A percentile compares a stretch with the other conserved stretches of the same genome.
Conservation (phyloP, 2,888 invertebrate species). For the Zygogramma bicolorata region DNA sequence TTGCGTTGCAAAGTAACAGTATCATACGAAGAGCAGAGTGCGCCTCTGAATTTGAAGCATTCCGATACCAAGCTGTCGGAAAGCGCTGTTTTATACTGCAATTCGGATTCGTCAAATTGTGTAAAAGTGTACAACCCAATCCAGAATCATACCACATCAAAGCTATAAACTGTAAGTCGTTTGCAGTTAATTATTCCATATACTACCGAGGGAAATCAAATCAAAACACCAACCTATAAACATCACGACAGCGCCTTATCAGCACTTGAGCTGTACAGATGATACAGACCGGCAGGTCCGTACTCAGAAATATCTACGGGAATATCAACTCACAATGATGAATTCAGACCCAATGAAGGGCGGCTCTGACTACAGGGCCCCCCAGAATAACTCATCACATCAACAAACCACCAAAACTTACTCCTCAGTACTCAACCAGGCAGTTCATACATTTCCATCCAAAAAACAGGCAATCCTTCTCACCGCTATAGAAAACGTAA, state of each 20-base stretch:
- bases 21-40: conserved; percentile 6
- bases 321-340: neutral
- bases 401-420: neutral
- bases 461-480: neutral
- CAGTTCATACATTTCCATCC: neutral
- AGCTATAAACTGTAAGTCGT: too few species aligned
- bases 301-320: neutral
- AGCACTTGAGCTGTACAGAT: neutral
- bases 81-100: too few species aligned
- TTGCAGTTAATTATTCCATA: too few species aligned
- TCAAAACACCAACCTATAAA: too few species aligned
- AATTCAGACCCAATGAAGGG: neutral
- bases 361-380: neutral
- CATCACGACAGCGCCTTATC: too few species aligned
- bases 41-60: too few species aligned
- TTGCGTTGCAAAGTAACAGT: neutral
- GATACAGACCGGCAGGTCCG: neutral
- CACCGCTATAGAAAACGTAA: neutral
- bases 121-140: too few species aligned
- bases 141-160: too few species aligned
- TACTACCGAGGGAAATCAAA: too few species aligned
- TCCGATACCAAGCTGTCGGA: too few species aligned
- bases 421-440: neutral
- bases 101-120: too few species aligned
- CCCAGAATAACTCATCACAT: neutral